phyloP scores from a whole-genome alignment of 2,113 vertebrate genomes.

The Lota lota region DNA sequence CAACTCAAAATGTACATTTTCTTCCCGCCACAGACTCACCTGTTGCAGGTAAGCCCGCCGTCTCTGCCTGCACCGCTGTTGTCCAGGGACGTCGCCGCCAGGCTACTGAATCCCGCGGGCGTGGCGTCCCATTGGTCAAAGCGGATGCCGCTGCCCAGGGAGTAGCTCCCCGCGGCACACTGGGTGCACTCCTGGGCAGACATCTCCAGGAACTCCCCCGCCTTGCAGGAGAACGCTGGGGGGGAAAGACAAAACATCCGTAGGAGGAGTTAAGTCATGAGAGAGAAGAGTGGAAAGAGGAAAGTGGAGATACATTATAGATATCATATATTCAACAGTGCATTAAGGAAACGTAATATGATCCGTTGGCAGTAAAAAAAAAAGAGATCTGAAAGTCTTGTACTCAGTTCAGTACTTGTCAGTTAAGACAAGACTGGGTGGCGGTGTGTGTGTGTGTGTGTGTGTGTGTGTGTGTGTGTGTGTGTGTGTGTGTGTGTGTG shows the following conservation, averaged over 20 bases:
- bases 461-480: too few relatives aligned
- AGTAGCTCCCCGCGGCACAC: slow-evolving; percentile 91
- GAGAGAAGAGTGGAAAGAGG: not conserved
- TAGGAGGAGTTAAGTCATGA: not conserved
- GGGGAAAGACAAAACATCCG: not conserved
- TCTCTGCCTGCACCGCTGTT: slow-evolving; percentile 73
- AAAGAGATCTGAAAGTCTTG: too few relatives aligned
- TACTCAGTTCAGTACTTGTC: too few relatives aligned
- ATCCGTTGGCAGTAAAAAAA: too few relatives aligned
- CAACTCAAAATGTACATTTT: too few relatives aligned
- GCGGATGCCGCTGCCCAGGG: slow-evolving; percentile 91
- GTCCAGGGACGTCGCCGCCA: slow-evolving; percentile 88
- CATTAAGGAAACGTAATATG: too few relatives aligned
- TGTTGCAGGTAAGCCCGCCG: slow-evolving; percentile 79
- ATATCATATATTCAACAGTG: too few relatives aligned
- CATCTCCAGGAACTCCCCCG: slow-evolving; percentile 96
- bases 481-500: too few relatives aligned
- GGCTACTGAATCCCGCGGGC: slow-evolving; percentile 88
- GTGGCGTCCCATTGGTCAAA: slow-evolving; percentile 95
- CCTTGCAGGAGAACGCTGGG: slow-evolving; percentile 90
- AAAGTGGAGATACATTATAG: not conserved
- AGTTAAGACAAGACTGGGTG: slow-evolving; percentile 1
- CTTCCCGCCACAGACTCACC: slow-evolving; percentile 61
- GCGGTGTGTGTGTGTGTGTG: too few relatives aligned
- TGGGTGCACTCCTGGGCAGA: slow-evolving; percentile 89